A percentile compares a stretch with the other conserved stretches of the same genome.
Conservation (phyloP, 2,113 vertebrate species). For the Mandrillus leucophaeus region DNA sequence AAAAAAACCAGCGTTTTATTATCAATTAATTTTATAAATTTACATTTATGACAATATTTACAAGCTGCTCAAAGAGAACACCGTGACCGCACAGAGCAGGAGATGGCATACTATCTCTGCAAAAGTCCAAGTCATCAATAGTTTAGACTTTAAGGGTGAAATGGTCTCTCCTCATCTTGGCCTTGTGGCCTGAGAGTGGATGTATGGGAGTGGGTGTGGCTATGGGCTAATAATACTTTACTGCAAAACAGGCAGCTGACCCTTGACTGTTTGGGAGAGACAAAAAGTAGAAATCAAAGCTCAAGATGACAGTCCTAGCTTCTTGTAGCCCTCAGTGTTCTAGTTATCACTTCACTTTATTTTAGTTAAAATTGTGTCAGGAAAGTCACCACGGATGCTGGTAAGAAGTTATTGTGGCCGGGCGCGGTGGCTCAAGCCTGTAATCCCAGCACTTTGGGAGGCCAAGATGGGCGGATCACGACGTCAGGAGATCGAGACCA, state of each 20-base stretch:
- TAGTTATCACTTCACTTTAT: not conserved
- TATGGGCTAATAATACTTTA: not conserved
- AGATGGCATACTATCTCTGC: not conserved
- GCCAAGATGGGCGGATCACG: rapidly evolving
- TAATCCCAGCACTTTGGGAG: too few species aligned
- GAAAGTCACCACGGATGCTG: not conserved
- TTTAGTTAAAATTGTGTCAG: not conserved
- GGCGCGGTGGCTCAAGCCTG: too few species aligned
- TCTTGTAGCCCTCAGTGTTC: not conserved
- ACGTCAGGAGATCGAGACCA: too few species aligned
- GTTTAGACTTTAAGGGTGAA: not conserved
- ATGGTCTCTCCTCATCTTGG: not conserved
- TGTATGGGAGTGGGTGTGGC: not conserved
- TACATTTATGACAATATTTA: not conserved
- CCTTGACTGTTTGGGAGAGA: not conserved
- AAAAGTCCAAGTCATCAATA: not conserved
- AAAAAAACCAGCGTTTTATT: not conserved
- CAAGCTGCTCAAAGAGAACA: not conserved
- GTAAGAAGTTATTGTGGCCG: not conserved
- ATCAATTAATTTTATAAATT: not conserved
- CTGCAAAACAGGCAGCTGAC: rapidly evolving
- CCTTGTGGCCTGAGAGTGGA: not conserved
- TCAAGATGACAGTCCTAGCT: not conserved
- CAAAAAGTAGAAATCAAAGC: not conserved
- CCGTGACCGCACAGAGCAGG: not conserved